Base-by-base conservation (phyloP, 2,113 vertebrate genomes). In the Gila orcuttii region DNA sequence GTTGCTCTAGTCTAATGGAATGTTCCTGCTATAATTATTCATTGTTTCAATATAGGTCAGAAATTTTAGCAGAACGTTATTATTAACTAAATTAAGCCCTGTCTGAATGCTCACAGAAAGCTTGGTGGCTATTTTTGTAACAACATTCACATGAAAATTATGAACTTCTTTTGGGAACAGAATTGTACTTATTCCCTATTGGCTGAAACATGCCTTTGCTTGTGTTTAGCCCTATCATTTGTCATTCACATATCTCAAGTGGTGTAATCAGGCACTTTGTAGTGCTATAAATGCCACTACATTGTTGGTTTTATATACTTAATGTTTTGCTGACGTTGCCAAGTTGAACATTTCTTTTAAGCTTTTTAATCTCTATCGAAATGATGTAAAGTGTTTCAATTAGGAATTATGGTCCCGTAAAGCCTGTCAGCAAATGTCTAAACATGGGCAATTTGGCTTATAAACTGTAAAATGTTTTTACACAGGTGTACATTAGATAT, bases 41-140 rank as follows among this genome's bases (percentile, higher is more conserved):
- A 57, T 79, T 79, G 76, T 59, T 36, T 60, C 60, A 60, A 60
- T 19, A 36, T 79, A 59, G 52, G 76, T 55, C 76, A 60, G 8
- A 57, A 23, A 60, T 21, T n/a, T 76, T 71, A 73, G 6, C 11
- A 79, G 19, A 75, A 25, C 47, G 13, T 45, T 73, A 76, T 76
- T 52, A 76, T 76, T 52, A 76, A 76, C n/a, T 6, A 76, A 76
- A 77, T 77, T 9, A 77, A 55, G 28, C 47, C 25, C 9, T 21
- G 15, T 60, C 23, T 79, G 33, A 79, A 60, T 79, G 13, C 77
- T 79, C 10, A 23, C 77, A 25, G 55, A 79, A 42, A 60, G 77
- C 55, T 59, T 79, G 55, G 55, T 21, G 33, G 19, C 77, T 79
- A 42, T 60, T 60, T 57, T 79, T 59, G 50, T 12, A 59, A 36